Percentiles rank a stretch among this genome's conserved stretches.
Evolutionary conservation across 2,797 vertebrate species (phyloP).

Genomic region (Hydrolagus colliei): DNA sequence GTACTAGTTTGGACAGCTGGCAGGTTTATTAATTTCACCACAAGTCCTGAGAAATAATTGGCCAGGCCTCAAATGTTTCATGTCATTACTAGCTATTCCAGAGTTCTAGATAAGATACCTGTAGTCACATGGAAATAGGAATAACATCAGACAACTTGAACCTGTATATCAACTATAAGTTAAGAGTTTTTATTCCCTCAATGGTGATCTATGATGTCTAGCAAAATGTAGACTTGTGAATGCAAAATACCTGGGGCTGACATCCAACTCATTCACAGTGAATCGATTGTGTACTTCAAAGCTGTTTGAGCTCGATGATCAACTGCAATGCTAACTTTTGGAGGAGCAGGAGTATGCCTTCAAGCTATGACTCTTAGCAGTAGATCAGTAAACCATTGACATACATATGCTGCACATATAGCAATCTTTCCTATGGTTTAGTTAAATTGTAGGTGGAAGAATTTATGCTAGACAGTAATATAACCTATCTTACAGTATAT

Average conservation of each 20-base stretch:
- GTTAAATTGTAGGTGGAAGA: too few relatives aligned
- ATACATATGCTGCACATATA: too few relatives aligned
- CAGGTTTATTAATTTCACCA: not conserved
- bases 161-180: not conserved
- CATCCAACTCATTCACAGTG: not conserved
- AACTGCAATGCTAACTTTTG: too few relatives aligned
- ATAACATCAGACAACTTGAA: not conserved
- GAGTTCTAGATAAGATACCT: not conserved
- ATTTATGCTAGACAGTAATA: too few relatives aligned
- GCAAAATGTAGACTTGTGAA: not conserved
- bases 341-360: too few relatives aligned
- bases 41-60: not conserved
- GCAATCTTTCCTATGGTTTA: too few relatives aligned
- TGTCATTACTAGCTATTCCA: not conserved
- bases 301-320: too few relatives aligned
- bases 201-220: slow-evolving; percentile 6
- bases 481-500: too few relatives aligned
- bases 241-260: not conserved
- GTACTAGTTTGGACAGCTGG: not conserved
- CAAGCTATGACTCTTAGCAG: too few relatives aligned
- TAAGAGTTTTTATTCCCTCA: not conserved
- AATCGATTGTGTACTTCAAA: not conserved
- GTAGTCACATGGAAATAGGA: not conserved
- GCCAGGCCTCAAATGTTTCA: not conserved
- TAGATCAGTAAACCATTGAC: too few relatives aligned